Evolutionary conservation across 2,888 invertebrate species (phyloP).

Genomic region (Eristalinus aeneus): DNA sequence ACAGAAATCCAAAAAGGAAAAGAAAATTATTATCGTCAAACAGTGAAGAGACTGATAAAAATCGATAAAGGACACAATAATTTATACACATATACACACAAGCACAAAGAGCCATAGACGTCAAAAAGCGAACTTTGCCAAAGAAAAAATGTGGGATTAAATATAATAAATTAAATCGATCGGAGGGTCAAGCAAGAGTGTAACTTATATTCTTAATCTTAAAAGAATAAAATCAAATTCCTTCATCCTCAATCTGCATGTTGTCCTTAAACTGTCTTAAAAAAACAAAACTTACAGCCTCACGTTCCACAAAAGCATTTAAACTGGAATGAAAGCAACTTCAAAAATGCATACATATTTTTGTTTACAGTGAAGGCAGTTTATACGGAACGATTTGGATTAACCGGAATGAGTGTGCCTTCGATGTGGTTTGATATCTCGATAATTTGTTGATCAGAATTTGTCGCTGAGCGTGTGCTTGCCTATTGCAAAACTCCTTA

Average conservation of each 20-base stretch:
- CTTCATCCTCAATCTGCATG: background rate
- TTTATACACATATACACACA: background rate
- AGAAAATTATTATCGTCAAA: constrained; percentile 36
- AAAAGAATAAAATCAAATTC: background rate
- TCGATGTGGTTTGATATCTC: no score
- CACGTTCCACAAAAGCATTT: no score
- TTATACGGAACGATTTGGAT: no score
- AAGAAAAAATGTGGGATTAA: background rate
- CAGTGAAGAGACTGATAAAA: constrained; percentile 27
- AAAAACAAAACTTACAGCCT: no score
- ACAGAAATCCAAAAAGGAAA: background rate
- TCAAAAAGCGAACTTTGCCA: background rate
- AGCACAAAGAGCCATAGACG: background rate
- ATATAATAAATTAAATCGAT: constrained; percentile 31
- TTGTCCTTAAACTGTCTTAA: no score
- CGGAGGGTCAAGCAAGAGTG: background rate
- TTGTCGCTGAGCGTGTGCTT: no score
- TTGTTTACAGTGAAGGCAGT: no score
- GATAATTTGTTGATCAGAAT: no score
- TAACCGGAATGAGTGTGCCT: no score
- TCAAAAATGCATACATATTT: no score
- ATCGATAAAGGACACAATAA: constrained; percentile 34
- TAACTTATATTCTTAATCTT: background rate
- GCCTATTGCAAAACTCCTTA: no score
- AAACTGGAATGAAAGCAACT: no score